Base-by-base conservation (phyloP, 1,140 invertebrate species). In the Orchestia grillus region DNA sequence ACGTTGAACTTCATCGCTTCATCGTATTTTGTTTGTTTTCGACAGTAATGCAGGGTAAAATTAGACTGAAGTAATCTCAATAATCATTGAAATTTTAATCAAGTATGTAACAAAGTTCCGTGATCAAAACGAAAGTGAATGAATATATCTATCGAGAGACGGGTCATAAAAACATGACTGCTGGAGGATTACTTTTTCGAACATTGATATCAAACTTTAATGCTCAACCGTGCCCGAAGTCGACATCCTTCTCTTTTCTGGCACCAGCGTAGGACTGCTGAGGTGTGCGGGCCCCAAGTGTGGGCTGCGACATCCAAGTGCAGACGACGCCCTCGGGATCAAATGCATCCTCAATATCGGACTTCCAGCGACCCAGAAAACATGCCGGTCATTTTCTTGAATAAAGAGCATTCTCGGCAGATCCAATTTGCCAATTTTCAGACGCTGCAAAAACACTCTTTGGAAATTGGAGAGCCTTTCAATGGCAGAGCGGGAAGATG, bases 301-400 rank as follows among this genome's bases (percentile, higher is more conserved):
- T 28, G 3, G 62, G 62, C 62, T 3, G 62, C 36, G 62, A 77
- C 62, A 77, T 36, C 11, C 15, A 77, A 77, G 62, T 77, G 11
- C 36, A 36, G 1, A 77, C 62, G 62, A 77, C 11, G 15, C 62
- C 28, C 62, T 77, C 62, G 62, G 36, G 62, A 77, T 77, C 62
- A 77, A 77, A 77, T 77, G 62, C 62, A 77, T 77, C 62, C 62
- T 77, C 62, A 77, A 77, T 77, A 77, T 77, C 62, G 62, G 62
- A 77, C 62, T 77, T 77, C 62, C 15, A 77, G 62, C 62, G 62
- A 77, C 62, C 62, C 62, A 77, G 62, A 77, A 77, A 77, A 77
- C 62, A 77, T 77, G 62, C 62, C 28, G 15, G 62, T 77, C 62
- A 77, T 77, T 77, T 77, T 36, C 62, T 77, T 77, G 62, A 77